Evolutionary conservation across 2,113 vertebrate genomes (phyloP), one percentile per base, ranked within the genome.

Genomic region (Antechinus flavipes): DNA sequence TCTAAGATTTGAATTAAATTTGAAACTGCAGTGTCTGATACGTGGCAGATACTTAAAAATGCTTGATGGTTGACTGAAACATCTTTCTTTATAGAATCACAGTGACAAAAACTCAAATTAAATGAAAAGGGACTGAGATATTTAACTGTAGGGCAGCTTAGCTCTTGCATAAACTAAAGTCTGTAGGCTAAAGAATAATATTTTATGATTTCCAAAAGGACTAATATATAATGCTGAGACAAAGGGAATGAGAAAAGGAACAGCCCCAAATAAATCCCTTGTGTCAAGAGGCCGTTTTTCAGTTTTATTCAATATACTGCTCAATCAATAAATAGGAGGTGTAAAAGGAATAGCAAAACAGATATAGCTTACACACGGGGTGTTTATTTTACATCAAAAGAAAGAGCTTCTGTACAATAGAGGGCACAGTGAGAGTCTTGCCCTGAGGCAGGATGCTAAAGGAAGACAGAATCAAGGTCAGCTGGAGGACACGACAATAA

Each of bases 381-480:
- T 98, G 98, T 99, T 99, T 99, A 99, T 99, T 99, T 99, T 99
- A 99, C 99, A 99, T 96, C 97, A 95, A 98, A 94, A 98, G 30
- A 98, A 98, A 96, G 97, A 98, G 98, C 98, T 99, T 99, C 99
- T 99, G 99, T 99, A 99, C 99, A 99, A 99, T 96, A 99, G 99
- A 99, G 98, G 98, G 98, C 98, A 98, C 97, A 96, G 94, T 55
- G 61, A 97, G 97, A 95, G 97, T 97, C 92, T 95, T 96, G 96
- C 98, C 98, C 98, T 97, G 97, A 94, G 98, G 98, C 96, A 96
- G 98, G 98, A 98, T 93, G 96, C 98, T 94, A 98, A 97, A 98
- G 90, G 93, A 91, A 91, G 98, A 97, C 92, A 98, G 97, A 98
- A 92, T 96, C 96, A 98, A 97, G 95, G 97, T 97, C 98, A 98